phyloP scores from a whole-genome alignment of 2,888 invertebrate genomes.

The Troilus luridus region DNA sequence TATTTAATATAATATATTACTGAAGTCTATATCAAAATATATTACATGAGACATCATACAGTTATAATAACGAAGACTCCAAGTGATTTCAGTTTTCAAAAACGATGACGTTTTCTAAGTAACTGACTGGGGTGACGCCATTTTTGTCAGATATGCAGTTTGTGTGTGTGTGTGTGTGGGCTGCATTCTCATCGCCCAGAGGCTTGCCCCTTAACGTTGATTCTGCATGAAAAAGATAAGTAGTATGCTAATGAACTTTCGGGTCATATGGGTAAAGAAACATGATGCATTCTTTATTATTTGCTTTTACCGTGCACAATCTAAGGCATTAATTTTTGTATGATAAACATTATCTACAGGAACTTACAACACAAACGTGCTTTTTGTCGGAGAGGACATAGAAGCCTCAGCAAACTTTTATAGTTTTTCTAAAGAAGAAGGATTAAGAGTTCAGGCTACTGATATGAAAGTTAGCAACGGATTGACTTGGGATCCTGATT shows the following conservation, averaged over 20 bases:
- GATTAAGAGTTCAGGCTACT: slow-evolving; percentile 65
- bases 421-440: slow-evolving; percentile 61
- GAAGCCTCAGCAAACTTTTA: slow-evolving; percentile 66
- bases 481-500: slow-evolving; percentile 79
- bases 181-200: neutral
- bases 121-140: too few relatives aligned
- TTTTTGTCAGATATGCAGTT: too few relatives aligned
- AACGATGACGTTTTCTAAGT: too few relatives aligned
- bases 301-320: neutral
- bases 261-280: neutral
- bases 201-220: neutral
- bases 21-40: too few relatives aligned
- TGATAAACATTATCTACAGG: neutral
- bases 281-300: neutral
- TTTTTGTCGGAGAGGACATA: neutral
- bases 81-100: too few relatives aligned
- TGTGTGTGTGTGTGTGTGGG: too few relatives aligned
- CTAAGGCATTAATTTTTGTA: neutral
- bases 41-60: too few relatives aligned
- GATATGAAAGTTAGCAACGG: slow-evolving; percentile 75
- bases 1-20: too few relatives aligned
- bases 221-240: neutral
- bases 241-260: neutral
- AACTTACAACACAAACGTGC: neutral
- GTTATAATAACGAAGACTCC: too few relatives aligned